A percentile compares a stretch with the other conserved stretches of the same genome.
Evolutionary conservation across 2,797 vertebrate species (phyloP).

Genomic region (Gila robusta): DNA sequence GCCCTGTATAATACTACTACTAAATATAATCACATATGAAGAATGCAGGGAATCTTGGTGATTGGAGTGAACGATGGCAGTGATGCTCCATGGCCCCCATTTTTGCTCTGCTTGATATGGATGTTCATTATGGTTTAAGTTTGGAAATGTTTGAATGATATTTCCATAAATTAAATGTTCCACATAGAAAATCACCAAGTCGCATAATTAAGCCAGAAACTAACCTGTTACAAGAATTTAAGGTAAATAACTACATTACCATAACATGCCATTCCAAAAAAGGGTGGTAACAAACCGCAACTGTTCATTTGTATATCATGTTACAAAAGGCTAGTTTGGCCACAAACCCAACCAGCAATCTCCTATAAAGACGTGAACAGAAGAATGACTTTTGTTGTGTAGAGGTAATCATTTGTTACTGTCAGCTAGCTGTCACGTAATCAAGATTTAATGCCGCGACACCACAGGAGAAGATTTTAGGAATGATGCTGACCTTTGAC

Average conservation of each 20-base stretch:
- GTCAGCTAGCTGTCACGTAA: slow-evolving; percentile 39
- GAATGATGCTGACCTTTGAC: slow-evolving; percentile 30
- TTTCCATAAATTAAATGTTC: not conserved
- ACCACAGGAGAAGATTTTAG: slow-evolving; percentile 23
- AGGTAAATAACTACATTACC: not conserved
- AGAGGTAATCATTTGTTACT: slow-evolving; percentile 29
- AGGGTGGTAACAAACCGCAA: not conserved
- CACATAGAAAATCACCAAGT: not conserved
- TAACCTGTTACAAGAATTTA: not conserved
- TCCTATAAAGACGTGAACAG: not conserved
- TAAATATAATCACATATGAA: not conserved
- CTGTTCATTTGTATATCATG: not conserved
- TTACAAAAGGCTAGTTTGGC: slow-evolving; percentile 13
- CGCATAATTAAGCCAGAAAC: not conserved
- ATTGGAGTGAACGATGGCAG: not conserved
- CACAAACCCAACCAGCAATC: slow-evolving; percentile 2
- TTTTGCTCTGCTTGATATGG: not conserved
- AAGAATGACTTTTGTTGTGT: slow-evolving; percentile 27
- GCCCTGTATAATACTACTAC: not conserved
- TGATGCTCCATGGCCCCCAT: not conserved
- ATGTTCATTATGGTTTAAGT: not conserved
- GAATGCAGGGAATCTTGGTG: not conserved
- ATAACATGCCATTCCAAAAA: not conserved
- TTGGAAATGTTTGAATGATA: not conserved
- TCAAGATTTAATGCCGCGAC: slow-evolving; percentile 26